Evolutionary conservation across 2,797 vertebrate species (phyloP).

Genomic region (Stomatorhinus walkeri): DNA sequence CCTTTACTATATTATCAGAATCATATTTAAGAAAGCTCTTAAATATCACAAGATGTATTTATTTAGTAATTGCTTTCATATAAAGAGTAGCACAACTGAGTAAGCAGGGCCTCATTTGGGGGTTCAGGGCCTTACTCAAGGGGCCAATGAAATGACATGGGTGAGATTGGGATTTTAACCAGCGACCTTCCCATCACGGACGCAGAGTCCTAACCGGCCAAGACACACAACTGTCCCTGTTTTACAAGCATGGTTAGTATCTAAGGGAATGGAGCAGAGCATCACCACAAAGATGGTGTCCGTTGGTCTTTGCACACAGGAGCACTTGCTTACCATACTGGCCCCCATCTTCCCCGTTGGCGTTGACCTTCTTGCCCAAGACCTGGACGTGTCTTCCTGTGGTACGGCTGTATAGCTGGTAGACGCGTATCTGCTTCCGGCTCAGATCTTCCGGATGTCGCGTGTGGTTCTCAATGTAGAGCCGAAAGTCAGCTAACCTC

Average conservation of each 20-base stretch:
- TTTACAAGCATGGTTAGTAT: neutral
- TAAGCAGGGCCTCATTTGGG: neutral
- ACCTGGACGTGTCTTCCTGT: slow-evolving; percentile 69
- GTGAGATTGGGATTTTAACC: neutral
- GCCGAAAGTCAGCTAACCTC: slow-evolving; percentile 64
- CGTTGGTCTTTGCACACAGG: neutral
- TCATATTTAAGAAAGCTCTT: neutral
- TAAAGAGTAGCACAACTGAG: neutral
- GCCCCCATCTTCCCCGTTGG: slow-evolving; percentile 73
- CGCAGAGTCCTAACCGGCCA: neutral
- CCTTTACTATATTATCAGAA: neutral
- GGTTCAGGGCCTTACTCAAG: neutral
- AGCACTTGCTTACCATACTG: slow-evolving; percentile 68
- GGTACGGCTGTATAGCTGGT: slow-evolving; percentile 72
- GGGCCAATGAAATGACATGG: neutral
- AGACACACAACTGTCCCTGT: neutral
- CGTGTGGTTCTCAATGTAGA: slow-evolving; percentile 73
- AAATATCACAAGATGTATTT: neutral
- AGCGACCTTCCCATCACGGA: neutral
- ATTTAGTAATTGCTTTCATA: neutral
- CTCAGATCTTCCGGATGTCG: slow-evolving; percentile 65
- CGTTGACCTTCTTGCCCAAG: slow-evolving; percentile 66
- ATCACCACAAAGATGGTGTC: neutral
- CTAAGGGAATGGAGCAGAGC: neutral
- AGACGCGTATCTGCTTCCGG: slow-evolving; percentile 68